Conservation (phyloP, 2,888 invertebrate species). For the Trissolcus brochymenae region DNA sequence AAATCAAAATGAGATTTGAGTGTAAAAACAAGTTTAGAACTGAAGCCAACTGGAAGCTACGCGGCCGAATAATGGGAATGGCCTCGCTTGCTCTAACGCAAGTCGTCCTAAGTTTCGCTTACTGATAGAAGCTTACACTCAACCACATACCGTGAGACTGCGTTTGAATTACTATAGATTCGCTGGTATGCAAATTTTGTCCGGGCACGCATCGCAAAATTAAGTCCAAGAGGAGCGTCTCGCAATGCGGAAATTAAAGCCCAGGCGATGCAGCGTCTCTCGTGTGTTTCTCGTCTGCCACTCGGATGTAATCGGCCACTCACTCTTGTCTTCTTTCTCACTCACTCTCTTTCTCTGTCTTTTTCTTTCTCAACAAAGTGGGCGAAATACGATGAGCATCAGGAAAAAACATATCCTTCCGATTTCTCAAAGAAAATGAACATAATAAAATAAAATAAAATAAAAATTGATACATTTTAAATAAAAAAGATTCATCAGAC, state of each 20-base stretch:
- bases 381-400: constrained; percentile 17
- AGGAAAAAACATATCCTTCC: constrained; percentile 37
- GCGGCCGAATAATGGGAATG: constrained; percentile 17
- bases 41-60: too few species aligned
- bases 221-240: constrained; percentile 44
- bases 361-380: not conserved
- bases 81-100: constrained; percentile 2
- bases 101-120: constrained; percentile 36
- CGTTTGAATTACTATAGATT: constrained; percentile 56
- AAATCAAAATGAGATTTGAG: too few species aligned
- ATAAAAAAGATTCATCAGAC: too few species aligned
- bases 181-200: constrained; percentile 54
- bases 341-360: not conserved
- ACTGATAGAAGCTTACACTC: constrained; percentile 54
- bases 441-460: too few species aligned
- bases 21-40: too few species aligned
- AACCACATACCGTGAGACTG: constrained; percentile 49
- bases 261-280: constrained; percentile 7
- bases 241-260: constrained; percentile 54
- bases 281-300: not conserved
- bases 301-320: too few species aligned
- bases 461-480: too few species aligned
- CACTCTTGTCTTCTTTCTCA: not conserved
- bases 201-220: constrained; percentile 39
- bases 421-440: constrained; percentile 44